A percentile compares a stretch with the other conserved stretches of the same genome.
phyloP scores from a whole-genome alignment of 2,888 invertebrate species.

The Pammene aurita region DNA sequence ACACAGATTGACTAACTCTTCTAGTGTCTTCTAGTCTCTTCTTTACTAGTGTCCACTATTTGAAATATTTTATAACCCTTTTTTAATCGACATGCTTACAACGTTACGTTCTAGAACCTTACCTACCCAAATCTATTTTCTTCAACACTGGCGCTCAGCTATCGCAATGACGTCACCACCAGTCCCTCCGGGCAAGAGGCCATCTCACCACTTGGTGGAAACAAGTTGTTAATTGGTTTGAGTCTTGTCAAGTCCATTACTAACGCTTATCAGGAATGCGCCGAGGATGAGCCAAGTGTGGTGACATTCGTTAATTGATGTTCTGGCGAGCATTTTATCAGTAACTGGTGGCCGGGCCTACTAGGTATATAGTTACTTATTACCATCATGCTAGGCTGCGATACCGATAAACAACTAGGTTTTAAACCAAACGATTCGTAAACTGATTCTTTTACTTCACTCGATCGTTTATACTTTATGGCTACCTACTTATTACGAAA shows the following conservation, averaged over 20 bases:
- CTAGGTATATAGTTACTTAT: slow-evolving; percentile 12
- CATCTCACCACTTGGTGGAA: slow-evolving; percentile 44
- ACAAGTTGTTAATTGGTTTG: slow-evolving; percentile 68
- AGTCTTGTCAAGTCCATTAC: slow-evolving; percentile 65
- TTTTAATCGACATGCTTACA: no score
- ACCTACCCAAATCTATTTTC: slow-evolving; percentile 6
- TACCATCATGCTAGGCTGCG: slow-evolving; percentile 1
- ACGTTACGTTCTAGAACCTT: background rate
- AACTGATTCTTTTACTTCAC: background rate
- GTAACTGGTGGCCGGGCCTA: slow-evolving; percentile 44
- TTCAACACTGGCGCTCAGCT: background rate
- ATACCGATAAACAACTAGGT: slow-evolving; percentile 6
- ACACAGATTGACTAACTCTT: no score
- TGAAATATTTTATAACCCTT: no score
- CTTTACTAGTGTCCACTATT: no score
- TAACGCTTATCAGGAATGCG: slow-evolving; percentile 45
- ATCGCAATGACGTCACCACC: slow-evolving; percentile 25
- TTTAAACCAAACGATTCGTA: background rate
- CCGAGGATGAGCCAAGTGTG: slow-evolving; percentile 64
- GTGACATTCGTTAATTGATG: slow-evolving; percentile 72
- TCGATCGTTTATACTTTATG: background rate
- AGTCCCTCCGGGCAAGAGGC: slow-evolving; percentile 14
- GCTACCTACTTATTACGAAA: no score
- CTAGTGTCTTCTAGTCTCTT: no score
- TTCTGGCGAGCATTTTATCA: slow-evolving; percentile 62